Conservation (phyloP, 2,888 invertebrate genomes). For the Lasioglossum leucozonium region DNA sequence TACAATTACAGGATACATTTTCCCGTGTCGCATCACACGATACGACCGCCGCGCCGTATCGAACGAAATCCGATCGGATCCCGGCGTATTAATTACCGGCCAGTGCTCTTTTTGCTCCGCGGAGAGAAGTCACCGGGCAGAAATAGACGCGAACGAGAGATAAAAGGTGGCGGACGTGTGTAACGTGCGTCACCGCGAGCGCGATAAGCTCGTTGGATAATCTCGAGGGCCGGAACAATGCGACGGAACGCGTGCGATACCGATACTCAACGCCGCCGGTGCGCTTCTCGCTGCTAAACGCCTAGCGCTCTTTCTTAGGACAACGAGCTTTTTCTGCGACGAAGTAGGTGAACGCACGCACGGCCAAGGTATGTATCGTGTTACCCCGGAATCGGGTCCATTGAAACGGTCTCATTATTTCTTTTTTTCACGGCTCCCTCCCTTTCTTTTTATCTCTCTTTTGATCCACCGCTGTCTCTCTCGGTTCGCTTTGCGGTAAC, state of each 20-base stretch:
- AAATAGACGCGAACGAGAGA: constrained; percentile 48
- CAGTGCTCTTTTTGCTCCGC: constrained; percentile 47
- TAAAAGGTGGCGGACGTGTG: constrained; percentile 42
- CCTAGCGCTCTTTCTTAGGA: background rate
- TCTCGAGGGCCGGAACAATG: constrained; percentile 22
- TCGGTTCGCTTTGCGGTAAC: constrained; percentile 32
- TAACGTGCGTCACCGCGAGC: constrained; percentile 48
- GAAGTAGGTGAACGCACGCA: background rate
- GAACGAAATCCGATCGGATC: constrained; percentile 66
- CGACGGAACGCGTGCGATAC: background rate
- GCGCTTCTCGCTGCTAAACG: background rate
- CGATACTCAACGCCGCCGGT: background rate
- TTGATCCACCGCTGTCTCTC: background rate
- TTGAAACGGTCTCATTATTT: constrained; percentile 34
- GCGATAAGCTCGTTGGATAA: constrained; percentile 45
- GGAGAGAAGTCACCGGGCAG: constrained; percentile 29
- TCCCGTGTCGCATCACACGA: constrained; percentile 21
- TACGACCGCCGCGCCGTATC: constrained; percentile 28
- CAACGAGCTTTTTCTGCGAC: background rate
- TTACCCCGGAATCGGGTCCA: constrained; percentile 53
- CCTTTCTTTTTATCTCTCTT: background rate
- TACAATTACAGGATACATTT: constrained; percentile 32
- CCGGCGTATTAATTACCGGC: constrained; percentile 67
- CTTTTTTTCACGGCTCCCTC: background rate
- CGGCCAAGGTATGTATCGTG: constrained; percentile 24